These are phyloP conservation scores for Rhagoletis pomonella DNA, from an alignment of 1,140 invertebrate species.

Conservation along the genomic window DNA sequence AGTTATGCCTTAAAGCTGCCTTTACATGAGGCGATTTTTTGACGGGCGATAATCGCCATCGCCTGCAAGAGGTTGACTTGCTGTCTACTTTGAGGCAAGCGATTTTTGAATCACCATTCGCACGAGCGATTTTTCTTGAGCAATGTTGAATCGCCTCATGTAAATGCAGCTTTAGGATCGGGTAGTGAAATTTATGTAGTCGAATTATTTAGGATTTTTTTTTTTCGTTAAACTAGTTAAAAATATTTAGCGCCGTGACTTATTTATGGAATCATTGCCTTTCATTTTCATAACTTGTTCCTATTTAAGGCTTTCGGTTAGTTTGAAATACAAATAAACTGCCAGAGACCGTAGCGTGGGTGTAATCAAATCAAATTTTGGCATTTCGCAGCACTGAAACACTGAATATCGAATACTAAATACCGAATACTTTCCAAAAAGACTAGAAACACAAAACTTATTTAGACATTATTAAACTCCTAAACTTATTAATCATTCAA, in stretches of 20 bases:
- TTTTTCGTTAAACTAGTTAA: neutral
- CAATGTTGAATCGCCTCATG: too few species aligned
- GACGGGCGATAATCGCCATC: too few species aligned
- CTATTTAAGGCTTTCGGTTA: neutral
- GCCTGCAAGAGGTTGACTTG: too few species aligned
- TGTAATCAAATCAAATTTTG: constrained; percentile 12
- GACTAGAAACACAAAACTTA: constrained; percentile 8
- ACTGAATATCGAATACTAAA: neutral
- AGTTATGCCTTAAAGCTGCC: neutral
- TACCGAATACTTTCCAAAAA: constrained; percentile 12
- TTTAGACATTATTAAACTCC: neutral
- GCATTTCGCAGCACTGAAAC: neutral
- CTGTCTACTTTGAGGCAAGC: too few species aligned
- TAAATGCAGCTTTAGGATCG: neutral
- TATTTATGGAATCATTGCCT: too few species aligned
- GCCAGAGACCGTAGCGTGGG: neutral
- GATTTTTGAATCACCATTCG: too few species aligned
- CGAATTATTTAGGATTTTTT: neutral
- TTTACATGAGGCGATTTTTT: too few species aligned
- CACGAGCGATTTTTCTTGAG: too few species aligned
- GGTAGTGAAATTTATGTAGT: constrained; percentile 33
- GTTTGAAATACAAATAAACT: constrained; percentile 25
- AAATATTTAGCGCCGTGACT: too few species aligned
- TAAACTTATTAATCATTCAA: neutral
- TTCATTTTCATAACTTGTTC: neutral